These are phyloP conservation scores for Leptinotarsa lineolata DNA, from an alignment of 1,140 invertebrate genomes.

Conservation along the genomic window DNA sequence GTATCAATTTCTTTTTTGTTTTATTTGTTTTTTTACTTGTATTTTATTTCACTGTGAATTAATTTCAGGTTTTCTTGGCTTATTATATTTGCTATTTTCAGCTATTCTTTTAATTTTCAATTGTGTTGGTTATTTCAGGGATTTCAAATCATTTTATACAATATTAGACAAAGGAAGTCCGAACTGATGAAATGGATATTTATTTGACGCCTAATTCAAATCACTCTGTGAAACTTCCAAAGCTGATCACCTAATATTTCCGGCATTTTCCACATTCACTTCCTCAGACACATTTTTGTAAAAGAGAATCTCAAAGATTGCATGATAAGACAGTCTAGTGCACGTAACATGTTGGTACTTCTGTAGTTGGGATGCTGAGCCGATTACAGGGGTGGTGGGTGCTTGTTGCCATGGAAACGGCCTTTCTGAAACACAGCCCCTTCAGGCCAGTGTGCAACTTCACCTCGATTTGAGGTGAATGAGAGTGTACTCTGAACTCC, in stretches of 20 bases:
- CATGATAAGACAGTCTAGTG: slow-evolving; percentile 31
- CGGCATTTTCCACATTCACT: not conserved
- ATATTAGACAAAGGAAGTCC: no score
- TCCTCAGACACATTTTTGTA: slow-evolving; percentile 6
- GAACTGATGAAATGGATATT: no score
- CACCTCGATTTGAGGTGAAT: not conserved
- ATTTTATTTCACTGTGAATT: no score
- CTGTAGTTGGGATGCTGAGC: slow-evolving; percentile 34
- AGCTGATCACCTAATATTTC: not conserved
- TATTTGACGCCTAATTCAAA: no score
- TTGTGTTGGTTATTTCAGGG: no score
- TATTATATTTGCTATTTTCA: no score
- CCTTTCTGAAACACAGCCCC: slow-evolving; percentile 17
- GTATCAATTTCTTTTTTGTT: no score
- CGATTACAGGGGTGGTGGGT: slow-evolving; percentile 46
- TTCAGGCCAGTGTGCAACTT: not conserved
- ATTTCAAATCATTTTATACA: no score
- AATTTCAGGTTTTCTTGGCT: no score
- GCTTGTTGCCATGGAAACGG: slow-evolving; percentile 39
- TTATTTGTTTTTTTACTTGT: no score
- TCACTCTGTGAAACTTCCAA: no score
- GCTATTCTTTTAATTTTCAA: no score
- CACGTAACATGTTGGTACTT: slow-evolving; percentile 28
- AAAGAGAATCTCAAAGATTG: slow-evolving; percentile 31
- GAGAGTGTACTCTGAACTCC: not conserved